phyloP scores from a whole-genome alignment of 30 jellyfish, hydroid and myxozoan species.

The Turritopsis dohrnii region DNA sequence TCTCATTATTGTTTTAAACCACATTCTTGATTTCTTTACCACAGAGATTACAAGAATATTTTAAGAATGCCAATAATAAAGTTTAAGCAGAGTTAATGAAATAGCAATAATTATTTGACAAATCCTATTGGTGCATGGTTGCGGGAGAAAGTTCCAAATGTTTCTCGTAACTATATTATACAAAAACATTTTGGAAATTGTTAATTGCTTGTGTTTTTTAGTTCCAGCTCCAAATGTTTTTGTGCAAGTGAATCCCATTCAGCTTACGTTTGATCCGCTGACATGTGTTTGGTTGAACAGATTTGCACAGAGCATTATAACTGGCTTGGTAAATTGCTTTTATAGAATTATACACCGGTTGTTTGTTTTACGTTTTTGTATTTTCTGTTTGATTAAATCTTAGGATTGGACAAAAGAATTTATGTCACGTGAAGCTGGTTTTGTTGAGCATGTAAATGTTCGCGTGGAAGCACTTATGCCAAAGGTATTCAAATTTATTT shows the following conservation, averaged over 20 bases:
- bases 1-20: neutral
- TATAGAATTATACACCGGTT: no score
- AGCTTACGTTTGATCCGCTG: constrained; percentile 63
- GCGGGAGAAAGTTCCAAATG: no score
- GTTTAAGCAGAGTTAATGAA: neutral
- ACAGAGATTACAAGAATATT: no score
- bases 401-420: constrained; percentile 98
- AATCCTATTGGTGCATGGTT: no score
- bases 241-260: constrained; percentile 71
- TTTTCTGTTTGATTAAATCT: neutral
- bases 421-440: constrained; percentile 74
- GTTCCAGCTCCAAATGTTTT: constrained; percentile 89
- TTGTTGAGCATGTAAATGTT: constrained; percentile 76
- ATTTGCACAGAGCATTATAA: constrained; percentile 71
- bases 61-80: neutral
- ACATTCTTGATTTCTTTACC: no score
- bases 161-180: neutral
- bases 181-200: neutral
- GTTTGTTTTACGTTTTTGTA: neutral
- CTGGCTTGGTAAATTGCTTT: constrained; percentile 64
- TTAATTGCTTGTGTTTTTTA: constrained; percentile 4
- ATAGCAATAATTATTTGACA: neutral
- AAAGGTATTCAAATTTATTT: no score
- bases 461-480: constrained; percentile 88
- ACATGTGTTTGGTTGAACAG: constrained; percentile 93